Percentiles rank a stretch among this genome's conserved stretches.
Conservation (phyloP, 2,113 vertebrate genomes). For the Bos indicus region DNA sequence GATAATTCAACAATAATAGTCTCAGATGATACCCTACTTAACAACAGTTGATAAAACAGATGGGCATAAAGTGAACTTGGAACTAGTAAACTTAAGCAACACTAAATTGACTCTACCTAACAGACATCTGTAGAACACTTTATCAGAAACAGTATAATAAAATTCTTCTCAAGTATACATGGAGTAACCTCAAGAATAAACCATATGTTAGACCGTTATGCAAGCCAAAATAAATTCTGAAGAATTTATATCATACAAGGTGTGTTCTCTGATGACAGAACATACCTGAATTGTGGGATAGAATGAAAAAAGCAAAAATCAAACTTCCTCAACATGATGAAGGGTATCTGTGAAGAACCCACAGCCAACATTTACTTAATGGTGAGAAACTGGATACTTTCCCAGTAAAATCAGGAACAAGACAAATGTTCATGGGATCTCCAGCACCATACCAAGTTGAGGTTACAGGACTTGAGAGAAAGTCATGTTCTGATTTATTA, state of each 20-base stretch:
- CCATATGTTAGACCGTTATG: not conserved
- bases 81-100: not conserved
- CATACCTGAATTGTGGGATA: not conserved
- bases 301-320: not conserved
- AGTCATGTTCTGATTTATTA: not conserved
- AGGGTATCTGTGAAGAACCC: not conserved
- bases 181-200: not conserved
- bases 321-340: not conserved
- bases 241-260: not conserved
- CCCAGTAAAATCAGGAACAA: not conserved
- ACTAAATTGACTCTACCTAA: not conserved
- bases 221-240: not conserved
- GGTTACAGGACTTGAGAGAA: not conserved
- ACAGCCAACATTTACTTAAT: not conserved
- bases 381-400: not conserved
- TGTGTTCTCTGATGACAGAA: not conserved
- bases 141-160: not conserved
- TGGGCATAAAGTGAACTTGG: not conserved
- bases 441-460: not conserved
- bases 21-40: not conserved
- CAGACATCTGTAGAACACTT: not conserved
- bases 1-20: not conserved
- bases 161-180: not conserved
- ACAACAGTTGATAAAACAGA: not conserved
- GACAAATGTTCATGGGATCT: not conserved